Evolutionary conservation across 92 coral and sea anemone genomes (phyloP).

Genomic region (Umimayanthus chanpuru): DNA sequence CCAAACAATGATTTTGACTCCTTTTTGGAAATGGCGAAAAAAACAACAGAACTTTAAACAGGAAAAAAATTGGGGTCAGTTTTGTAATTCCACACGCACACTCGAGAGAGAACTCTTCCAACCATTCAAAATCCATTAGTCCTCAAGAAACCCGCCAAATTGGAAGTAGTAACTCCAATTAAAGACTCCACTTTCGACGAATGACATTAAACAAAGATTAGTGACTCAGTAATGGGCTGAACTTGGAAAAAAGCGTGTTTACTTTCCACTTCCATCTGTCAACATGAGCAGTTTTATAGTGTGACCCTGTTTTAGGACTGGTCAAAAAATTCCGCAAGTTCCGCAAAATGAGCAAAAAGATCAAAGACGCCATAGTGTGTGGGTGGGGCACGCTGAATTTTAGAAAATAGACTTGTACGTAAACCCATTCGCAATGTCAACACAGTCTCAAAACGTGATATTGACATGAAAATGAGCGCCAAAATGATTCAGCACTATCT

Average conservation of each 20-base stretch:
- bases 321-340: conserved; percentile 16
- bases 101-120: conserved; percentile 49
- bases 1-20: conserved; percentile 19
- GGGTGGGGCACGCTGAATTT: conserved; percentile 26
- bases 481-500: conserved; percentile 5
- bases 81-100: conserved; percentile 61
- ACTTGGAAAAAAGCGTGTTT: conserved; percentile 4
- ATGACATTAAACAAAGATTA: conserved; percentile 51
- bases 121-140: conserved; percentile 39
- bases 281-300: background rate
- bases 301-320: background rate
- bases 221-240: background rate
- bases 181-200: conserved; percentile 63
- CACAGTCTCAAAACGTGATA: conserved; percentile 20
- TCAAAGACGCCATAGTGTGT: conserved; percentile 12
- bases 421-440: conserved; percentile 25
- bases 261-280: conserved; percentile 2
- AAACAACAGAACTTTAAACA: conserved; percentile 50
- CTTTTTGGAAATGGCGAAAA: conserved; percentile 57
- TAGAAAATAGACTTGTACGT: conserved; percentile 19
- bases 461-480: conserved; percentile 18
- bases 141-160: conserved; percentile 52
- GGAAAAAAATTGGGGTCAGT: conserved; percentile 60
- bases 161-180: conserved; percentile 65
- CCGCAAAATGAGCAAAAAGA: conserved; percentile 13